phyloP scores from a whole-genome alignment of 2,113 vertebrate genomes.

The Rana temporaria region DNA sequence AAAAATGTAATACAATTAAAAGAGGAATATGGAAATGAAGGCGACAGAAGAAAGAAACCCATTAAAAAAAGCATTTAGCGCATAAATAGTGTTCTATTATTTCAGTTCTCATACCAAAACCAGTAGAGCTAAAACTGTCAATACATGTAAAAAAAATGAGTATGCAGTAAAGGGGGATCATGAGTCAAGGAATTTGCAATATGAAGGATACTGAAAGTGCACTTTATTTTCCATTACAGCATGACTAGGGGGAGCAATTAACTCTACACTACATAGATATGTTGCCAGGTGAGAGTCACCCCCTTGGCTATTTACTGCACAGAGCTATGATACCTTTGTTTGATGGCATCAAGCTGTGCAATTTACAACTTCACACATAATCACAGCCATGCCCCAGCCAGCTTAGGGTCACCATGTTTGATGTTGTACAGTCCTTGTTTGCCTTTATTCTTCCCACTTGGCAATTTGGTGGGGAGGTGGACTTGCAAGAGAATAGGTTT shows the following conservation, averaged over 20 bases:
- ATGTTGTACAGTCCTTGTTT: conserved; percentile 16
- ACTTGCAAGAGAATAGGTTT: neutral
- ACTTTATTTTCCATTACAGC: conserved; percentile 20
- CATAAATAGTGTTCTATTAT: too few species aligned
- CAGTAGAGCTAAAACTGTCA: too few species aligned
- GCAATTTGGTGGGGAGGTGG: neutral
- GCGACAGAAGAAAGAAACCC: too few species aligned
- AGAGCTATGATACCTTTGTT: conserved; percentile 14
- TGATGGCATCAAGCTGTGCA: conserved; percentile 39
- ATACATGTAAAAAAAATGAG: too few species aligned
- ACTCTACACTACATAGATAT: conserved; percentile 13
- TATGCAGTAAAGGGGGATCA: neutral
- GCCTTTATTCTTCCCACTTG: conserved; percentile 8
- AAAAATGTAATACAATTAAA: too few species aligned
- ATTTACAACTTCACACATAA: conserved; percentile 39
- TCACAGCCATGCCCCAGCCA: conserved; percentile 7
- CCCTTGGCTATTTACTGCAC: conserved; percentile 4
- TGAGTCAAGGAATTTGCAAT: conserved; percentile 5
- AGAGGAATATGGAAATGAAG: too few species aligned
- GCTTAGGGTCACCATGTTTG: conserved; percentile 18
- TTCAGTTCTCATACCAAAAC: too few species aligned
- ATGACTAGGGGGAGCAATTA: conserved; percentile 9
- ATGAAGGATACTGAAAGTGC: neutral
- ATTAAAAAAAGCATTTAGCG: too few species aligned
- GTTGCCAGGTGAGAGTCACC: neutral